phyloP scores from a whole-genome alignment of 2,888 invertebrate genomes.

The Apamea monoglypha region DNA sequence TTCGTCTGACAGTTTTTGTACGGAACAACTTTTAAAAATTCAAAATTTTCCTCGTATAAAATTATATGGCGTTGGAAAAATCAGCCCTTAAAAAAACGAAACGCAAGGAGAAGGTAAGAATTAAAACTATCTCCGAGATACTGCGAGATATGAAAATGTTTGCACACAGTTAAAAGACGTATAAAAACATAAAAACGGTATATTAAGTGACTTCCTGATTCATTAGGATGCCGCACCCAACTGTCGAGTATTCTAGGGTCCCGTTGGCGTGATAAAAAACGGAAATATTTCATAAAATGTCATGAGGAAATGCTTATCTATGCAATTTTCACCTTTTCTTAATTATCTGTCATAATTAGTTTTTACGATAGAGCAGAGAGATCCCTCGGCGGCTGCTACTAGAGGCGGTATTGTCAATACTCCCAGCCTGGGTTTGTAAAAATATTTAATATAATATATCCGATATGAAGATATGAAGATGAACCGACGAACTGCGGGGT shows the following conservation, averaged over 20 bases:
- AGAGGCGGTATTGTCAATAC: background rate
- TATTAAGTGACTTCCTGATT: slow-evolving; percentile 72
- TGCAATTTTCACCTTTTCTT: slow-evolving; percentile 55
- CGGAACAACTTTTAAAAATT: no score
- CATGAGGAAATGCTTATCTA: slow-evolving; percentile 49
- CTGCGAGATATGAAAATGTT: slow-evolving; percentile 72
- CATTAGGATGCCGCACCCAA: slow-evolving; percentile 64
- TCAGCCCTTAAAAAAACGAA: background rate
- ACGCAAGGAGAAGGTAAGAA: slow-evolving; percentile 14
- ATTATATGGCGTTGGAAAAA: no score
- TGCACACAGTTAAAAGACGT: slow-evolving; percentile 62
- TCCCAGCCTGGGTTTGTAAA: no score
- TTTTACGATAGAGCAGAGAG: background rate
- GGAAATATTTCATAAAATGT: slow-evolving; percentile 51
- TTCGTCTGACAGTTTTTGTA: no score
- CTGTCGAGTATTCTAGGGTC: slow-evolving; percentile 34
- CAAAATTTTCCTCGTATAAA: no score
- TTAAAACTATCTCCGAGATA: slow-evolving; percentile 61
- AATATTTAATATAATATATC: no score
- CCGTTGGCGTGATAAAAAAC: slow-evolving; percentile 56
- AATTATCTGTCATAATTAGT: slow-evolving; percentile 43
- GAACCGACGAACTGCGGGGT: no score
- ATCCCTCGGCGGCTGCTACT: background rate
- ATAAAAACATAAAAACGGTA: slow-evolving; percentile 64
- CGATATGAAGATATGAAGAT: no score